These are phyloP conservation scores for Micromesistius poutassou DNA, from an alignment of 2,797 vertebrate species.

Conservation along the genomic window DNA sequence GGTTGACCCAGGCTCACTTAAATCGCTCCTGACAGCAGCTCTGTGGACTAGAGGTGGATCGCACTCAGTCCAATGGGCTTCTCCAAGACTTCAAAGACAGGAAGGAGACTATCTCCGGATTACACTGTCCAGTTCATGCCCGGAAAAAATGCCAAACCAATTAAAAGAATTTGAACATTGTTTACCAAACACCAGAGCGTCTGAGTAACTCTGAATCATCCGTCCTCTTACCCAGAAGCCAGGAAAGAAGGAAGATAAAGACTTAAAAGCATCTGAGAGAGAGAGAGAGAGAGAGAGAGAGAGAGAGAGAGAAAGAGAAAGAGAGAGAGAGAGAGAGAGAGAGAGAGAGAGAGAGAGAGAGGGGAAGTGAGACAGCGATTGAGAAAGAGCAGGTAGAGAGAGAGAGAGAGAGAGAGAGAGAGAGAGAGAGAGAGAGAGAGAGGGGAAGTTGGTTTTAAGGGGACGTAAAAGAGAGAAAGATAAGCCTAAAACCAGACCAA, in stretches of 20 bases:
- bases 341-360: not conserved
- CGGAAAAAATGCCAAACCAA: not conserved
- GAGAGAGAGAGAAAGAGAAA: not conserved
- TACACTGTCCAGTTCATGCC: constrained; percentile 1
- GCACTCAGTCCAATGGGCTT: not conserved
- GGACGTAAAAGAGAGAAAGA: not conserved
- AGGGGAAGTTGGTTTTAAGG: too few relatives aligned
- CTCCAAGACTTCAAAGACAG: constrained; percentile 4
- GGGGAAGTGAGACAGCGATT: not conserved
- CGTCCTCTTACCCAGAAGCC: constrained; percentile 1
- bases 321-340: constrained; percentile 10
- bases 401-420: not conserved
- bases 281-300: not conserved
- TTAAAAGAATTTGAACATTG: constrained; percentile 25
- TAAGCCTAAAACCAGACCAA: not conserved
- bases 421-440: not conserved
- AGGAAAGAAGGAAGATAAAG: constrained; percentile 5
- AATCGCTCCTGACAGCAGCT: not conserved
- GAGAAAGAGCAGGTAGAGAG: not conserved
- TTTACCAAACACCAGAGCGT: constrained; percentile 22
- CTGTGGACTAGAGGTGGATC: not conserved
- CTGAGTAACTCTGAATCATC: constrained; percentile 23
- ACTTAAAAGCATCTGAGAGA: not conserved
- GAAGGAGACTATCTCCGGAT: constrained; percentile 9
- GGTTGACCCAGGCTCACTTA: not conserved